Conservation (phyloP, 1,140 invertebrate genomes). For the Mamestra configurata region DNA sequence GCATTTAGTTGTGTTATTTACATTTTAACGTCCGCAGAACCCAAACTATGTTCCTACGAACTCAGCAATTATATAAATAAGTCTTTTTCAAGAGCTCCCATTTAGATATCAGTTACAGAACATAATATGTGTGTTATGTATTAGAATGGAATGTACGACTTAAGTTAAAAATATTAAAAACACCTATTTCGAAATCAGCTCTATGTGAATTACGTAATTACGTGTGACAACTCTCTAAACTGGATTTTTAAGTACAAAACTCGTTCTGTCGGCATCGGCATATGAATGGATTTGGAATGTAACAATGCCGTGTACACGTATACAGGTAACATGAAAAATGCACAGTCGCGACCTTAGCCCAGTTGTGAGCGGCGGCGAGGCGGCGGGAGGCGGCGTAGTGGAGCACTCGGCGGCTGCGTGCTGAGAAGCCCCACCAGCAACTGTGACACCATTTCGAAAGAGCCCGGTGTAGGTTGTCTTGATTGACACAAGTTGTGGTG, state of each 20-base stretch:
- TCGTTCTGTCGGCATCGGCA: conserved; percentile 25
- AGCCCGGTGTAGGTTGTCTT: conserved; percentile 58
- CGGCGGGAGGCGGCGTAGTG: conserved; percentile 48
- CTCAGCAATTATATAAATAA: not conserved
- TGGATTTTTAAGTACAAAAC: conserved; percentile 37
- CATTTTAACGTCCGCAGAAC: not conserved
- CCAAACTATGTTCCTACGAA: not conserved
- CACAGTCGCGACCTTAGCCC: conserved; percentile 77
- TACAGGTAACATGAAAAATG: conserved; percentile 72
- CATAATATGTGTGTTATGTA: conserved; percentile 6
- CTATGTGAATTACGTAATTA: conserved; percentile 25
- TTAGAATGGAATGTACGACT: conserved; percentile 20
- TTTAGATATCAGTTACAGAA: conserved; percentile 9
- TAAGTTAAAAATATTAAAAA: not conserved
- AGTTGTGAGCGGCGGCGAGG: conserved; percentile 64
- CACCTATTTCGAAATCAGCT: conserved; percentile 26
- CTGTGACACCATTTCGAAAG: conserved; percentile 73
- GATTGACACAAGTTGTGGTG: conserved; percentile 54
- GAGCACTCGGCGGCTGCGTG: conserved; percentile 57
- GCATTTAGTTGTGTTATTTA: not conserved
- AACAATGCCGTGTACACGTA: conserved; percentile 49
- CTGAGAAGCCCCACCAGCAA: conserved; percentile 61
- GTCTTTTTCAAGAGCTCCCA: not conserved
- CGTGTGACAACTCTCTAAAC: conserved; percentile 38
- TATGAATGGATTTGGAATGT: conserved; percentile 51